phyloP scores from a whole-genome alignment of 92 coral and sea anemone genomes.

The Epizoanthus scotinus region DNA sequence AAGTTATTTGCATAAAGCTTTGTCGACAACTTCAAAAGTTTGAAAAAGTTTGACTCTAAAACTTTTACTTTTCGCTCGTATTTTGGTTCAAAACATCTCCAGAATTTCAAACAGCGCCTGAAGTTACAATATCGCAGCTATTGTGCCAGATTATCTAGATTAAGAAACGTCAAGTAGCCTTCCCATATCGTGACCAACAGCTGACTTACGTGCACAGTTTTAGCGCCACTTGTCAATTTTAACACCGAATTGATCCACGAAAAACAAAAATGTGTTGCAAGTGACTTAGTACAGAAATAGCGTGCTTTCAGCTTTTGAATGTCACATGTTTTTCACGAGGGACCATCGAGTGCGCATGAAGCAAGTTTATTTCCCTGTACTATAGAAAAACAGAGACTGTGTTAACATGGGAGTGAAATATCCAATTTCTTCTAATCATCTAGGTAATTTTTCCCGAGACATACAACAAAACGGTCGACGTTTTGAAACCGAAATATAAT shows the following conservation, averaged over 20 bases:
- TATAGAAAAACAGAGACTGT: too few relatives aligned
- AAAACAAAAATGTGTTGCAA: slow-evolving; percentile 31
- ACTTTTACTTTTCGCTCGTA: too few relatives aligned
- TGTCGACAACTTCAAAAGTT: neutral
- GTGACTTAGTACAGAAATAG: slow-evolving; percentile 17
- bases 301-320: slow-evolving; percentile 10
- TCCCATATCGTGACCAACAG: slow-evolving; percentile 25
- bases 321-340: slow-evolving; percentile 41
- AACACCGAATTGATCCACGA: slow-evolving; percentile 35
- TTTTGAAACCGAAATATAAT: neutral
- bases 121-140: neutral
- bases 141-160: slow-evolving; percentile 38
- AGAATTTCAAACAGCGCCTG: neutral
- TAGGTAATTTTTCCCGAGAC: too few relatives aligned
- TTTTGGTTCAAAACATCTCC: neutral
- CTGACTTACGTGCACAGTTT: slow-evolving; percentile 25
- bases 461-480: too few relatives aligned
- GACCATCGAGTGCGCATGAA: neutral
- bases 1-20: slow-evolving; percentile 2
- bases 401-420: too few relatives aligned
- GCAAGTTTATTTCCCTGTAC: too few relatives aligned
- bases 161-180: slow-evolving; percentile 1
- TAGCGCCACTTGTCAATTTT: slow-evolving; percentile 20
- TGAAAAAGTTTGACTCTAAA: neutral
- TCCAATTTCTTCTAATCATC: too few relatives aligned